phyloP scores from a whole-genome alignment of 1,140 invertebrate genomes.

The Cotesia vestalis region DNA sequence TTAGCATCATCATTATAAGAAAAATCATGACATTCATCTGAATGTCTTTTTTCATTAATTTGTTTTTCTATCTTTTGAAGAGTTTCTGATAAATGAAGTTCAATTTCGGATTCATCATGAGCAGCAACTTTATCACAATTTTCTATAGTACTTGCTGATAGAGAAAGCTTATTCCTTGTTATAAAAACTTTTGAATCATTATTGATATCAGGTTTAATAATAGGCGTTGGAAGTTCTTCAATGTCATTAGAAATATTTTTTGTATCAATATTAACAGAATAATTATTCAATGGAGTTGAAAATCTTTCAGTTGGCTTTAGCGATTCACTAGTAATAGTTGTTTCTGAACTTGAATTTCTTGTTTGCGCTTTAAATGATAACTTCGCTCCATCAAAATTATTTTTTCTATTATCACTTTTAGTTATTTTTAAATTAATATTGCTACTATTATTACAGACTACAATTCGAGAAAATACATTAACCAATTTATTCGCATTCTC shows the following conservation, averaged over 20 bases:
- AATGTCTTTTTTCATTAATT: no score
- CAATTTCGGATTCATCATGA: neutral
- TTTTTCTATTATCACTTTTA: neutral
- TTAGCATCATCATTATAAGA: no score
- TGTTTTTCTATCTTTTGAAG: no score
- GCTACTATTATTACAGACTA: neutral
- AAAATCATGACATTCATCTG: no score
- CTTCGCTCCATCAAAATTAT: conserved; percentile 15
- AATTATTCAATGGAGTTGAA: conserved; percentile 38
- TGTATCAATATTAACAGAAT: neutral
- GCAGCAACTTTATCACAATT: conserved; percentile 11
- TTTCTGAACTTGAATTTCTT: conserved; percentile 23
- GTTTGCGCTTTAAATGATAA: conserved; percentile 19
- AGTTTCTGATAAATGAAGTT: no score
- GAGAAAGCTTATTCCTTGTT: conserved; percentile 21
- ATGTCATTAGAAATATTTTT: neutral
- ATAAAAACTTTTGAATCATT: conserved; percentile 13
- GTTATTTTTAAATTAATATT: neutral
- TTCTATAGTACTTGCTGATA: neutral
- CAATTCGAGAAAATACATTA: neutral
- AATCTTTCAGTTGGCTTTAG: conserved; percentile 19
- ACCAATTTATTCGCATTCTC: conserved; percentile 15
- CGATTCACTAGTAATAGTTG: conserved; percentile 3
- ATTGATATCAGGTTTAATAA: neutral
- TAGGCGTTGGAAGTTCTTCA: neutral